These are phyloP conservation scores for Orbicella faveolata DNA, from an alignment of 64 coral and sea anemone species.

Conservation along the genomic window DNA sequence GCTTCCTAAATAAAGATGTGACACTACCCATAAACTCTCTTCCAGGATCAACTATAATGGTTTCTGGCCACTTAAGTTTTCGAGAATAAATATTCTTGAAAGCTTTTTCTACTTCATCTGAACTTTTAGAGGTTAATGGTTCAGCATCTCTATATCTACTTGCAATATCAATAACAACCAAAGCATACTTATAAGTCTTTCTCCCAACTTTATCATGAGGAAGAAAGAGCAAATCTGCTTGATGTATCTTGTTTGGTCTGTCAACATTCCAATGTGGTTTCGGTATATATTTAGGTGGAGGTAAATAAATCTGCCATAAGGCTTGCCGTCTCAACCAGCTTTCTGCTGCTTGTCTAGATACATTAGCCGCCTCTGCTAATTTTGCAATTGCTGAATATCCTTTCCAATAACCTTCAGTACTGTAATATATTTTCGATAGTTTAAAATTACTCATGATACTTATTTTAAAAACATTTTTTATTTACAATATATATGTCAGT, in stretches of 20 bases:
- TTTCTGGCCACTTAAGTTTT: no score
- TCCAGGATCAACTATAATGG: no score
- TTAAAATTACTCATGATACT: no score
- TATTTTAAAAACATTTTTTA: background rate
- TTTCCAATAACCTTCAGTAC: no score
- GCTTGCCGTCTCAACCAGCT: constrained; percentile 34
- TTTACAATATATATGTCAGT: no score
- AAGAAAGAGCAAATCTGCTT: constrained; percentile 59
- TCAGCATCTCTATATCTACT: constrained; percentile 50
- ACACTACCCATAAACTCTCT: constrained; percentile 71
- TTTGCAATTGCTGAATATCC: background rate
- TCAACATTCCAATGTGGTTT: constrained; percentile 45
- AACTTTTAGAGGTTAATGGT: no score
- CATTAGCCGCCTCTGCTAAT: constrained; percentile 47
- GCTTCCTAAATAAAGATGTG: constrained; percentile 34
- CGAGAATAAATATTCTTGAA: no score
- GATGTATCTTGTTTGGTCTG: constrained; percentile 56
- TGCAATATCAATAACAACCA: constrained; percentile 60
- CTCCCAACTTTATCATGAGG: constrained; percentile 58
- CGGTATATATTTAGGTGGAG: constrained; percentile 56
- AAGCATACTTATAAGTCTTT: constrained; percentile 62
- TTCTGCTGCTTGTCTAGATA: constrained; percentile 25
- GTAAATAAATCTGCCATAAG: constrained; percentile 36
- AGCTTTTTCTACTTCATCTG: no score
- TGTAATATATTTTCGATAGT: constrained; percentile 61